phyloP scores from a whole-genome alignment of 1,140 invertebrate genomes.

The Eueides isabella region DNA sequence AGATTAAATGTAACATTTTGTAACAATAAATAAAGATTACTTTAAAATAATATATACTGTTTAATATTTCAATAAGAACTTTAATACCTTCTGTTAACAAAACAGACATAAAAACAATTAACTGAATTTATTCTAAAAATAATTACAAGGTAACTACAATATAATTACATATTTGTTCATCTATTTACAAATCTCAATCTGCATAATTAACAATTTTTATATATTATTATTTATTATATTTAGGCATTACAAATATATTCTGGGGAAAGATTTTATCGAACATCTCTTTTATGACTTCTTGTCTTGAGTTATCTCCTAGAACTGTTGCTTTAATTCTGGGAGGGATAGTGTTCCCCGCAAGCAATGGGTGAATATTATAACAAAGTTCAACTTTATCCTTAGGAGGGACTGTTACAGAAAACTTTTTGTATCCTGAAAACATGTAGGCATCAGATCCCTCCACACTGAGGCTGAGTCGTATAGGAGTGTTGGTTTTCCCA shows the following conservation, averaged over 20 bases:
- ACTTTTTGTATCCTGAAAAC: constrained; percentile 95
- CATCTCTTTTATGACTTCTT: constrained; percentile 70
- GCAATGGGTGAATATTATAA: constrained; percentile 89
- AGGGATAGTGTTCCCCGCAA: constrained; percentile 86
- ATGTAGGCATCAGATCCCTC: constrained; percentile 94
- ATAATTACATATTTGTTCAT: constrained; percentile 73
- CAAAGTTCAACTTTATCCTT: constrained; percentile 83
- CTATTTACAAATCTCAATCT: constrained; percentile 63
- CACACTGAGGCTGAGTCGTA: constrained; percentile 89
- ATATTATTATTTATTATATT: constrained; percentile 73
- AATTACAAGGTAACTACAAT: constrained; percentile 73
- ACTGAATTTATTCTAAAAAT: constrained; percentile 70
- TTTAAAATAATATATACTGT: constrained; percentile 34
- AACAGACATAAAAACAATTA: constrained; percentile 62
- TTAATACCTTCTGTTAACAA: constrained; percentile 40
- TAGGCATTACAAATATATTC: constrained; percentile 81
- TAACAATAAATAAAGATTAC: constrained; percentile 52
- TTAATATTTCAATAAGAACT: constrained; percentile 37
- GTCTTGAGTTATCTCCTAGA: constrained; percentile 74
- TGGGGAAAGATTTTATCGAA: constrained; percentile 76
- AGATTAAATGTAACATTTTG: constrained; percentile 84
- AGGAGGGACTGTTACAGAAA: constrained; percentile 87
- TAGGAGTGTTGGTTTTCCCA: constrained; percentile 88
- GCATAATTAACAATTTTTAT: constrained; percentile 49
- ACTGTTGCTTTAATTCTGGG: constrained; percentile 85